Evolutionary conservation across 2,888 invertebrate species (phyloP).

Genomic region (Atherix ibis): DNA sequence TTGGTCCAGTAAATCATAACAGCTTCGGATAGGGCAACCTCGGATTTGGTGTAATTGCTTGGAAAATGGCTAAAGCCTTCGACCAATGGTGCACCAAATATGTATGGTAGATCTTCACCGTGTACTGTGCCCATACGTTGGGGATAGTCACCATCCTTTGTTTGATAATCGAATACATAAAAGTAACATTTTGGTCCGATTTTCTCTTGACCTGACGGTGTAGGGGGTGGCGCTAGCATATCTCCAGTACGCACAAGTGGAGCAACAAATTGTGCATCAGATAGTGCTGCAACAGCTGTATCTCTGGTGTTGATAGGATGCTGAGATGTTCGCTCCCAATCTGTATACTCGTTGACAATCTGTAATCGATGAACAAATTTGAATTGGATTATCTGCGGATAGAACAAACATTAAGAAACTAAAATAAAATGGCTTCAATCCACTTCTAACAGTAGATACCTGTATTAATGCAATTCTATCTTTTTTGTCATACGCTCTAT

Average conservation of each 20-base stretch:
- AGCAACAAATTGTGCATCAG: slow-evolving; percentile 87
- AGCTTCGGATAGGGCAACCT: slow-evolving; percentile 70
- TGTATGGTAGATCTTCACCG: slow-evolving; percentile 79
- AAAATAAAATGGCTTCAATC: too few relatives aligned
- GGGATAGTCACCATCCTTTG: slow-evolving; percentile 75
- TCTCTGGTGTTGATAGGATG: slow-evolving; percentile 80
- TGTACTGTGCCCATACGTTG: slow-evolving; percentile 87
- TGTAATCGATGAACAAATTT: slow-evolving; percentile 13
- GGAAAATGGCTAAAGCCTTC: slow-evolving; percentile 69
- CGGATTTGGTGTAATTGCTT: slow-evolving; percentile 75
- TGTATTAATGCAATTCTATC: too few relatives aligned
- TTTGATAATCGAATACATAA: slow-evolving; percentile 85
- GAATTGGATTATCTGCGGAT: slow-evolving; percentile 4
- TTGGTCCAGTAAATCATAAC: slow-evolving; percentile 79
- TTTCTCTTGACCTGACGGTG: slow-evolving; percentile 36
- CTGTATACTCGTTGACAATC: slow-evolving; percentile 87
- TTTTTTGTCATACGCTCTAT: too few relatives aligned
- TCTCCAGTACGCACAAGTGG: slow-evolving; percentile 78
- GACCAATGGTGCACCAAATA: slow-evolving; percentile 80
- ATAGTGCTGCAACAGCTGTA: slow-evolving; percentile 78
- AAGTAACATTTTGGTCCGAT: slow-evolving; percentile 71
- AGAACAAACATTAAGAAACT: too few relatives aligned
- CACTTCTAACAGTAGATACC: too few relatives aligned
- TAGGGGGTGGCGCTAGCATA: slow-evolving; percentile 52
- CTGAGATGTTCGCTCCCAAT: slow-evolving; percentile 86